Conservation (phyloP, 2,888 invertebrate genomes). For the Orthosia cruda region DNA sequence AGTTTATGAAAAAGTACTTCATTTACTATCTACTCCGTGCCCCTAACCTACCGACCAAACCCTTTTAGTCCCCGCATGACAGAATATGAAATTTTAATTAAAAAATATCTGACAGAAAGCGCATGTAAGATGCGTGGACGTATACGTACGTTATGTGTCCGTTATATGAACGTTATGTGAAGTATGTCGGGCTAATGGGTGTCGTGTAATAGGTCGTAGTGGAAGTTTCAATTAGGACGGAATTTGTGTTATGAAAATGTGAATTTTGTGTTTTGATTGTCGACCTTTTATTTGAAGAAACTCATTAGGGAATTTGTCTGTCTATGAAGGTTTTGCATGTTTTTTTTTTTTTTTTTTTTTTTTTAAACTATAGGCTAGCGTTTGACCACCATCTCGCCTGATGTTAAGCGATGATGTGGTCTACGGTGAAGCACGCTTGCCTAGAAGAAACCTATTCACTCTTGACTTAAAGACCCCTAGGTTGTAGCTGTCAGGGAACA, state of each 20-base stretch:
- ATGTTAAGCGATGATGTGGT: too few species aligned
- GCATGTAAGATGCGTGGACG: slow-evolving; percentile 58
- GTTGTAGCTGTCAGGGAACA: too few species aligned
- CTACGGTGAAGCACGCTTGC: too few species aligned
- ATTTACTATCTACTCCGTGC: slow-evolving; percentile 11
- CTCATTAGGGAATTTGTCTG: not conserved
- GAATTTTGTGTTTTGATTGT: slow-evolving; percentile 19
- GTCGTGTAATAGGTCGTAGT: slow-evolving; percentile 45
- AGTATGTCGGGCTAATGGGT: slow-evolving; percentile 54
- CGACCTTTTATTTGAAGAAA: not conserved
- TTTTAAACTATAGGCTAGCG: too few species aligned
- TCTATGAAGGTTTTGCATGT: not conserved
- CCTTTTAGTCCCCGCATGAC: slow-evolving; percentile 70
- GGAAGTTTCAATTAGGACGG: slow-evolving; percentile 45
- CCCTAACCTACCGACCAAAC: slow-evolving; percentile 30
- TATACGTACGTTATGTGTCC: slow-evolving; percentile 33
- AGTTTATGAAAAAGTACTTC: slow-evolving; percentile 18
- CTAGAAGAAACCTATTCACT: too few species aligned
- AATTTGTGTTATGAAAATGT: slow-evolving; percentile 38
- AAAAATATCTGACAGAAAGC: slow-evolving; percentile 67
- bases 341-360: not conserved
- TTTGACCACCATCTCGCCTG: too few species aligned
- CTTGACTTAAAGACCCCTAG: too few species aligned
- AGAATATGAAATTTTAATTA: slow-evolving; percentile 70
- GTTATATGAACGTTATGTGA: slow-evolving; percentile 38